Percentiles rank a stretch among this genome's conserved stretches.
These are phyloP conservation scores for Akabosia matsudoensis DNA, from an alignment of 1,140 invertebrate species.

Conservation along the genomic window DNA sequence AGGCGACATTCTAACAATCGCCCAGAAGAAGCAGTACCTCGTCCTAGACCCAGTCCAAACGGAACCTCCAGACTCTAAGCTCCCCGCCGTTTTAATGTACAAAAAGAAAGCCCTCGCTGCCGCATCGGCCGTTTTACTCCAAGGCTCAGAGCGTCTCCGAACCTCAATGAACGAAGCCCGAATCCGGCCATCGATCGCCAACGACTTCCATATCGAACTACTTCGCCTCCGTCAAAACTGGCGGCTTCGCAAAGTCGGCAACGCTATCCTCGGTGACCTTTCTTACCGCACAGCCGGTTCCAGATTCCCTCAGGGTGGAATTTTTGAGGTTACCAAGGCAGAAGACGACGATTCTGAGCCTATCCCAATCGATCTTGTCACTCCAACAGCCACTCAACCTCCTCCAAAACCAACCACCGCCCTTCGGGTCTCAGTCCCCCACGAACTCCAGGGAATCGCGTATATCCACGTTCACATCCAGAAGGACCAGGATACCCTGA, in stretches of 20 bases:
- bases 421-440: constrained; percentile 83
- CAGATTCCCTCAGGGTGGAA: constrained; percentile 85
- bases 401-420: constrained; percentile 67
- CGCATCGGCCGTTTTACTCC: constrained; percentile 74
- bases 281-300: constrained; percentile 89
- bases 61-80: constrained; percentile 75
- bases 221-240: constrained; percentile 86
- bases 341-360: constrained; percentile 59
- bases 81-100: constrained; percentile 83
- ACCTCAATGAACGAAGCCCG: constrained; percentile 69
- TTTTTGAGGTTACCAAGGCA: constrained; percentile 94
- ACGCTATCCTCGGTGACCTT: constrained; percentile 91
- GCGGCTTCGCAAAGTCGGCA: constrained; percentile 91
- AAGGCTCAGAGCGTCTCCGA: constrained; percentile 79
- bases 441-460: constrained; percentile 89
- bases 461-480: constrained; percentile 93
- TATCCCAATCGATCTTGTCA: constrained; percentile 55
- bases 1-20: constrained; percentile 84
- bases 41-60: constrained; percentile 88
- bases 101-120: constrained; percentile 85
- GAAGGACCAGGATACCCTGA: constrained; percentile 83
- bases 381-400: constrained; percentile 55
- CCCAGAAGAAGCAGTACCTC: constrained; percentile 91
- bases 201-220: constrained; percentile 90
- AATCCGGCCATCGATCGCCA: constrained; percentile 34